Evolutionary conservation across 2,113 vertebrate species (phyloP).

Genomic region (Monarcha castaneiventris): DNA sequence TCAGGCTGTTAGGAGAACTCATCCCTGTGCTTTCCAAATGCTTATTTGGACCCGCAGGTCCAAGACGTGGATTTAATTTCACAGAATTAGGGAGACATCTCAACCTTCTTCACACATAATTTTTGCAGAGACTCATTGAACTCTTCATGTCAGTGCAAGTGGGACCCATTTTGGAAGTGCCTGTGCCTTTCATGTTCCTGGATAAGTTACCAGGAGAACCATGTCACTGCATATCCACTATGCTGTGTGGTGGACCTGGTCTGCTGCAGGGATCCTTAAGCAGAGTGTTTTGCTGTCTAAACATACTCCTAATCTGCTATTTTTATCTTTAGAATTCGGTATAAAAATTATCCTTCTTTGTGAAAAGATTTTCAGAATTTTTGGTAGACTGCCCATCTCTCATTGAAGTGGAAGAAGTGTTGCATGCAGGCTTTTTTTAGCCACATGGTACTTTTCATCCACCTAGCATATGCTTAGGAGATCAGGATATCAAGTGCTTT

Average conservation of each 20-base stretch:
- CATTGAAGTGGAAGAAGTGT: neutral
- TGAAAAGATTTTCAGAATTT: neutral
- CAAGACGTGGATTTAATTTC: neutral
- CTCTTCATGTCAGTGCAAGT: neutral
- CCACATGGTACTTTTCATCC: neutral
- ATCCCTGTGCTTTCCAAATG: neutral
- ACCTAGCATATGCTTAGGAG: neutral
- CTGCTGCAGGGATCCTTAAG: neutral
- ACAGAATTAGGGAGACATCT: neutral
- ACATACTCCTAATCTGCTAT: neutral
- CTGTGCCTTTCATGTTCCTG: neutral
- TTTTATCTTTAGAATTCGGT: neutral
- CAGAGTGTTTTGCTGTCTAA: neutral
- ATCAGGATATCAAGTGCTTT: neutral
- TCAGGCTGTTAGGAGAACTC: fast-evolving
- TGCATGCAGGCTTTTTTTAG: neutral
- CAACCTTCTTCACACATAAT: neutral
- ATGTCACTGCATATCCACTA: neutral
- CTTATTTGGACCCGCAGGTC: neutral
- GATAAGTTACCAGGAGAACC: neutral
- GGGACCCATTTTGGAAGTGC: neutral
- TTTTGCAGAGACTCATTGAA: neutral
- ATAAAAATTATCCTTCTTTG: neutral
- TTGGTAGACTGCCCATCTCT: neutral
- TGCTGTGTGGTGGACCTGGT: neutral